These are phyloP conservation scores for Flexamia atlantica DNA, from an alignment of 2,888 invertebrate species.

Conservation along the genomic window DNA sequence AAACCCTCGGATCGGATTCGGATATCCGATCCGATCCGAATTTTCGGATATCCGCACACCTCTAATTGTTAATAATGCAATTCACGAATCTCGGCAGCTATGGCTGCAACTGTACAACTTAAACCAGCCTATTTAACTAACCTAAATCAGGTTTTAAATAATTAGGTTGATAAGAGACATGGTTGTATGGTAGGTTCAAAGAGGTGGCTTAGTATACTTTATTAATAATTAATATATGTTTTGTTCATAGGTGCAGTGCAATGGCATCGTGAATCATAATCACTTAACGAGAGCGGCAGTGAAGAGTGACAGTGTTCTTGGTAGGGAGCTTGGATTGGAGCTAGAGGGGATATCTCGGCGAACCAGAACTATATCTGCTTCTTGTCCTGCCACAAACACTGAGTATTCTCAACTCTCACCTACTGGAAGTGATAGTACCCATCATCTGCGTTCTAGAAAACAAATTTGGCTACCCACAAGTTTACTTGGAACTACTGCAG, in stretches of 20 bases:
- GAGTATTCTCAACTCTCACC: slow-evolving; percentile 66
- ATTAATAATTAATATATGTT: background rate
- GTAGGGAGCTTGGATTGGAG: slow-evolving; percentile 19
- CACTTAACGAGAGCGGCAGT: slow-evolving; percentile 63
- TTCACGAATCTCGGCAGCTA: too few species aligned
- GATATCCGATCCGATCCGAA: too few species aligned
- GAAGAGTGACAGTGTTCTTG: slow-evolving; percentile 64
- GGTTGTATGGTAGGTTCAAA: too few species aligned
- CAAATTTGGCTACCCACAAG: slow-evolving; percentile 71
- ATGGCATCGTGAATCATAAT: slow-evolving; percentile 67
- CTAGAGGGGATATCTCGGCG: slow-evolving; percentile 35
- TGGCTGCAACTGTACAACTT: too few species aligned
- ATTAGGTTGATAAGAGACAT: too few species aligned
- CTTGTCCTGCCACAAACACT: slow-evolving; percentile 64
- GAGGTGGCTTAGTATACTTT: too few species aligned
- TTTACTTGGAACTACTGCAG: slow-evolving; percentile 74
- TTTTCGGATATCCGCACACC: too few species aligned
- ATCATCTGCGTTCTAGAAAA: slow-evolving; percentile 66
- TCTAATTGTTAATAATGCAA: too few species aligned
- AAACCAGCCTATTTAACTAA: too few species aligned
- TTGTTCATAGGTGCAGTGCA: slow-evolving; percentile 68
- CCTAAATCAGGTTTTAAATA: too few species aligned
- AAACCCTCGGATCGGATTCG: too few species aligned
- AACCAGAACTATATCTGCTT: slow-evolving; percentile 61
- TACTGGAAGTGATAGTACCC: slow-evolving; percentile 65